Evolutionary conservation across 2,888 invertebrate species (phyloP).

Genomic region (Lobophora halterata): DNA sequence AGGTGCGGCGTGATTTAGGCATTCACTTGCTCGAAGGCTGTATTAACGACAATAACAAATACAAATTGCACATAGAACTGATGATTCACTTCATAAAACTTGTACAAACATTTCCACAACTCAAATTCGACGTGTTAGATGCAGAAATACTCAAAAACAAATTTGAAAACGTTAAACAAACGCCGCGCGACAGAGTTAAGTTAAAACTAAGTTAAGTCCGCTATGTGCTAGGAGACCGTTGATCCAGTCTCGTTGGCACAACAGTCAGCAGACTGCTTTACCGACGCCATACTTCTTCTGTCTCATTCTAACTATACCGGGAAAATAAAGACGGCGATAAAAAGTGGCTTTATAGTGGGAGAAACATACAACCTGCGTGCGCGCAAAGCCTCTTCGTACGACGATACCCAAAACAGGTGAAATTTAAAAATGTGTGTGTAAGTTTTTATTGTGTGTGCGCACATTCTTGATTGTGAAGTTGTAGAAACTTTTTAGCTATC

Average conservation of each 20-base stretch:
- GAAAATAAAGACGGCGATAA: slow-evolving; percentile 46
- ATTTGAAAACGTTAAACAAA: slow-evolving; percentile 60
- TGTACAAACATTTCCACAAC: slow-evolving; percentile 48
- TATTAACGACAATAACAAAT: slow-evolving; percentile 44
- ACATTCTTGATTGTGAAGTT: slow-evolving; percentile 54
- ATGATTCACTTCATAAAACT: slow-evolving; percentile 49
- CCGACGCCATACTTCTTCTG: slow-evolving; percentile 49
- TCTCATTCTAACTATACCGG: slow-evolving; percentile 42
- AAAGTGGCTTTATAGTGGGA: slow-evolving; percentile 57
- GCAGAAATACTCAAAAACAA: slow-evolving; percentile 61
- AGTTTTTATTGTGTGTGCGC: slow-evolving; percentile 52
- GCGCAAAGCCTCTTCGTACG: slow-evolving; percentile 71
- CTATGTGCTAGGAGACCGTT: slow-evolving; percentile 76
- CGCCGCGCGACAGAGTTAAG: slow-evolving; percentile 66
- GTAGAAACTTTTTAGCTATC: slow-evolving; percentile 9
- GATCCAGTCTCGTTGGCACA: slow-evolving; percentile 76
- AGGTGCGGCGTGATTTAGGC: slow-evolving; percentile 72
- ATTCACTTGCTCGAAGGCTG: slow-evolving; percentile 66
- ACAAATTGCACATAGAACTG: slow-evolving; percentile 40
- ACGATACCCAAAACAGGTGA: slow-evolving; percentile 70
- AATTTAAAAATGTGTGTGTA: slow-evolving; percentile 63
- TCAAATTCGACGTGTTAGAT: slow-evolving; percentile 57
- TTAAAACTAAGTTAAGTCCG: slow-evolving; percentile 75
- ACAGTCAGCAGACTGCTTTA: slow-evolving; percentile 62
- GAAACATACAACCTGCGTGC: slow-evolving; percentile 70